Evolutionary conservation across 2,113 vertebrate species (phyloP).

Genomic region (Blennius ocellaris): DNA sequence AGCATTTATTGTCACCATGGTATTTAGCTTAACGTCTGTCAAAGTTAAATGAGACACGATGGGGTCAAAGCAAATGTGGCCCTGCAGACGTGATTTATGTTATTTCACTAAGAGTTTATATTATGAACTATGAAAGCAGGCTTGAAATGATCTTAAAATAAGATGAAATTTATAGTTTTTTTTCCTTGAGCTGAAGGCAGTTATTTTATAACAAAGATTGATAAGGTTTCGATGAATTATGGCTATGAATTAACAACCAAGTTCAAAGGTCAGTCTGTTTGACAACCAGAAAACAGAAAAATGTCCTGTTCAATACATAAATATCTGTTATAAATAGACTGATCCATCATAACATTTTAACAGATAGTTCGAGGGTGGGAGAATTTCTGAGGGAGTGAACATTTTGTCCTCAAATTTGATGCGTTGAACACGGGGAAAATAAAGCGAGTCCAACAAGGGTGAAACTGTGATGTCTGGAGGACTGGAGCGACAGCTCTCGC

Average conservation of each 20-base stretch:
- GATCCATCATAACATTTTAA: too few species aligned
- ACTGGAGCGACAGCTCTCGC: too few species aligned
- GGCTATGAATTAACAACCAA: not conserved
- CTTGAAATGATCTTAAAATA: not conserved
- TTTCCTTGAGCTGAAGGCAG: not conserved
- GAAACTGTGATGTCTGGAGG: too few species aligned
- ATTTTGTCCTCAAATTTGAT: too few species aligned
- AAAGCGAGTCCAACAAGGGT: too few species aligned
- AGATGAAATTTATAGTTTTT: not conserved
- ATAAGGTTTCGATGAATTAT: not conserved
- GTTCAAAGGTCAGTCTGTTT: conserved; percentile 1
- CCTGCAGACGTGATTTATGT: conserved; percentile 17
- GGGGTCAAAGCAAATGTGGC: conserved; percentile 27
- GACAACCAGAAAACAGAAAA: too few species aligned
- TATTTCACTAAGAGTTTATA: not conserved
- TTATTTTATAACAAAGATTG: not conserved
- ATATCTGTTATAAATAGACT: too few species aligned
- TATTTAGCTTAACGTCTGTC: conserved; percentile 64
- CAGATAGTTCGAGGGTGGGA: too few species aligned
- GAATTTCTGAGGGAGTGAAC: too few species aligned
- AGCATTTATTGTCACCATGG: conserved; percentile 56
- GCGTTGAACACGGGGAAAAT: too few species aligned
- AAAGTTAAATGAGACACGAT: conserved; percentile 53
- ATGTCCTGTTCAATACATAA: too few species aligned
- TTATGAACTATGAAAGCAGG: not conserved